A percentile compares a stretch with the other conserved stretches of the same genome.
Evolutionary conservation across 1,140 invertebrate species (phyloP).

Genomic region (Halotydeus destructor): DNA sequence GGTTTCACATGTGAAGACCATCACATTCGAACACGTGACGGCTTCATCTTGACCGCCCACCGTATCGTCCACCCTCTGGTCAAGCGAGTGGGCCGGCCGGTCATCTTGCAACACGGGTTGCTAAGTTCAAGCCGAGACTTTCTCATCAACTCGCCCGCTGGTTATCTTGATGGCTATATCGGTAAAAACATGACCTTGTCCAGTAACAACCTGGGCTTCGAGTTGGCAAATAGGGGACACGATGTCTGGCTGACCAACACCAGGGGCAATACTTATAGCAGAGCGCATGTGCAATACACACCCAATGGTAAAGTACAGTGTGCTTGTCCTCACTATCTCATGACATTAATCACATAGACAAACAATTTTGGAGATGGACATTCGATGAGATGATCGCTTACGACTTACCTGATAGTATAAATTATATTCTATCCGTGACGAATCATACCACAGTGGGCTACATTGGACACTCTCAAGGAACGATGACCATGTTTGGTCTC

Average conservation of each 20-base stretch:
- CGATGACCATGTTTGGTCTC: constrained; percentile 36
- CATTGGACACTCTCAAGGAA: constrained; percentile 40
- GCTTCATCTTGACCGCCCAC: constrained; percentile 46
- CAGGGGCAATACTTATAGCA: constrained; percentile 26
- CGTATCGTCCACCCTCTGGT: constrained; percentile 29
- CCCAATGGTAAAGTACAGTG: constrained; percentile 3
- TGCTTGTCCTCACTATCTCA: constrained; percentile 17
- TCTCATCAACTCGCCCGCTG: constrained; percentile 39
- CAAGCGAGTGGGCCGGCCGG: constrained; percentile 22
- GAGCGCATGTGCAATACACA: constrained; percentile 12
- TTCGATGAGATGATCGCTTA: constrained; percentile 22
- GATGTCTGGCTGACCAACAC: constrained; percentile 28
- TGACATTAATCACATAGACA: background rate
- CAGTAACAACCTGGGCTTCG: constrained; percentile 8
- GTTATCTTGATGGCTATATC: too few relatives aligned
- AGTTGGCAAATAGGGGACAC: constrained; percentile 28
- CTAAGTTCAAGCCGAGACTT: constrained; percentile 50
- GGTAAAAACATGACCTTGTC: too few relatives aligned
- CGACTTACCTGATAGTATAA: constrained; percentile 30
- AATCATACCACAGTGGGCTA: constrained; percentile 31
- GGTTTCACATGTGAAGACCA: constrained; percentile 22
- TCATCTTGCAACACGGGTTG: constrained; percentile 48
- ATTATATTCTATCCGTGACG: constrained; percentile 29
- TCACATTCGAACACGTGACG: constrained; percentile 40
- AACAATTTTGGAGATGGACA: constrained; percentile 27